A percentile compares a stretch with the other conserved stretches of the same genome.
phyloP scores from a whole-genome alignment of 2,113 vertebrate genomes.

The Anolis sagrei region DNA sequence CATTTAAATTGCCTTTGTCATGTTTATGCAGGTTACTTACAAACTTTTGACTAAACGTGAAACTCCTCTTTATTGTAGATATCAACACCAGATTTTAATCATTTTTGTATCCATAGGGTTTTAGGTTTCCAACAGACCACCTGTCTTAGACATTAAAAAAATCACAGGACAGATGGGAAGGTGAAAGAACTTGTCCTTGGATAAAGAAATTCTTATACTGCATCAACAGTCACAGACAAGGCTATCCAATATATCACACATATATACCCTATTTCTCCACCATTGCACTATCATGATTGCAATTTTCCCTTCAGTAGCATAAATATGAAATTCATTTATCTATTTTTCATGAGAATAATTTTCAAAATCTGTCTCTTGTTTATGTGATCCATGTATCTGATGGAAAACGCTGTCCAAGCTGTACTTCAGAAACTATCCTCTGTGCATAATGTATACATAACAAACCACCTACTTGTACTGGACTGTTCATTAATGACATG shows the following conservation, averaged over 20 bases:
- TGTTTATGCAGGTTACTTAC: slow-evolving; percentile 75
- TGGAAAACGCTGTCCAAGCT: slow-evolving; percentile 46
- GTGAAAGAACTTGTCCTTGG: slow-evolving; percentile 89
- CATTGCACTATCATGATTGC: slow-evolving; percentile 58
- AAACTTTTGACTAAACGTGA: slow-evolving; percentile 77
- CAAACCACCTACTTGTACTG: slow-evolving; percentile 26
- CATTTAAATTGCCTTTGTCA: slow-evolving; percentile 76
- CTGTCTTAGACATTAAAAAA: slow-evolving; percentile 88
- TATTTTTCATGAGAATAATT: slow-evolving; percentile 42
- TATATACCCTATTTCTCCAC: slow-evolving; percentile 60
- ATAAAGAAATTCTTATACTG: slow-evolving; percentile 82
- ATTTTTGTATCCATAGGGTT: slow-evolving; percentile 86
- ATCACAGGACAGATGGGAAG: slow-evolving; percentile 91
- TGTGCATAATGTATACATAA: slow-evolving; percentile 31
- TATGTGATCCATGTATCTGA: slow-evolving; percentile 56
- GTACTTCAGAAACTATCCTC: slow-evolving; percentile 41
- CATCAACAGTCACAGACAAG: slow-evolving; percentile 72
- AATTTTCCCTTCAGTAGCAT: slow-evolving; percentile 68
- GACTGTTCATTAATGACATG: slow-evolving; percentile 51
- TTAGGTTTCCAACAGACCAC: slow-evolving; percentile 86
- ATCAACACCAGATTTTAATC: slow-evolving; percentile 89
- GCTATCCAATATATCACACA: slow-evolving; percentile 70
- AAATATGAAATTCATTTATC: slow-evolving; percentile 67
- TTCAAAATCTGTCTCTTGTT: slow-evolving; percentile 61
- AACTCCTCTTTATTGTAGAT: slow-evolving; percentile 78